Conservation (phyloP, 2,888 invertebrate species). For the Itoplectis maculator region DNA sequence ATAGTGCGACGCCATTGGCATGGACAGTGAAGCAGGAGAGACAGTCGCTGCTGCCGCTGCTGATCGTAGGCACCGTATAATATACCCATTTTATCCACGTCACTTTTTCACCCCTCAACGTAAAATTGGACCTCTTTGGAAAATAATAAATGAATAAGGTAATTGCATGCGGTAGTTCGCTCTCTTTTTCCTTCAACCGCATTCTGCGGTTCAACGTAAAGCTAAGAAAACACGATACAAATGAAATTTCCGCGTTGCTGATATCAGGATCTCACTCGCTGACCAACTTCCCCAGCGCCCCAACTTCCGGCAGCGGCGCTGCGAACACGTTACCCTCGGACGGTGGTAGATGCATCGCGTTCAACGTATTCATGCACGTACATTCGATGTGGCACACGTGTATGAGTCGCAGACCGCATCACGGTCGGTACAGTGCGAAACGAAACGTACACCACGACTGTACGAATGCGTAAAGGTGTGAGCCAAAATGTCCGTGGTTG, state of each 20-base stretch:
- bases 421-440: constrained; percentile 45
- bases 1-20: constrained; percentile 31
- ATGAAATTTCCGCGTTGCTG: constrained; percentile 28
- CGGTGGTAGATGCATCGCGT: constrained; percentile 79
- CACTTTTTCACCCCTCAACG: constrained; percentile 21
- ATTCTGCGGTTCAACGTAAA: not conserved
- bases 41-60: not conserved
- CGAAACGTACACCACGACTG: constrained; percentile 26
- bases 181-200: not conserved
- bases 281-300: constrained; percentile 57
- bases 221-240: not conserved
- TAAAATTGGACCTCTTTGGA: no score
- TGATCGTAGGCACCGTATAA: not conserved
- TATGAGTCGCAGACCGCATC: constrained; percentile 34
- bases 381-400: constrained; percentile 26
- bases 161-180: no score
- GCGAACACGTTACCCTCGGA: constrained; percentile 66
- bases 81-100: constrained; percentile 37
- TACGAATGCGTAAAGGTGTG: constrained; percentile 47
- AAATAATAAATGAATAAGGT: no score
- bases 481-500: constrained; percentile 37
- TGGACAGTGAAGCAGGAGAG: not conserved
- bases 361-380: constrained; percentile 69
- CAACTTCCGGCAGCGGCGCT: constrained; percentile 46
- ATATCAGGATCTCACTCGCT: constrained; percentile 62